Conservation (phyloP, 2,797 vertebrate genomes). For the Pteronotus mesoamericanus region DNA sequence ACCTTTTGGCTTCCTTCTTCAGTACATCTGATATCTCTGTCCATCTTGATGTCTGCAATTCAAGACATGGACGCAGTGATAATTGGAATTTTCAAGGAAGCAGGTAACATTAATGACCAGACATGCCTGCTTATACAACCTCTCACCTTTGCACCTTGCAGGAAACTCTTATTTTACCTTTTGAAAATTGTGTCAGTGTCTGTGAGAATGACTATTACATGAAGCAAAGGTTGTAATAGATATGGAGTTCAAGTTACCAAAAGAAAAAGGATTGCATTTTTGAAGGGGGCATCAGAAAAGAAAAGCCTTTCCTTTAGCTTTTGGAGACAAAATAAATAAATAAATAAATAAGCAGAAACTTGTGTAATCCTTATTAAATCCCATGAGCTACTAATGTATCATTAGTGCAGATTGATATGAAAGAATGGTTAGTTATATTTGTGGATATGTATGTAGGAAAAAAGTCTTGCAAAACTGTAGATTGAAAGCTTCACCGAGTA, state of each 20-base stretch:
- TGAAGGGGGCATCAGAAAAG: background rate
- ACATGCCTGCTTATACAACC: background rate
- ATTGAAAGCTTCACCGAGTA: background rate
- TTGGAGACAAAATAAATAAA: background rate
- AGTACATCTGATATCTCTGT: background rate
- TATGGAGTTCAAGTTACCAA: background rate
- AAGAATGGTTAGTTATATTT: background rate
- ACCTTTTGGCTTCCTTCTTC: background rate
- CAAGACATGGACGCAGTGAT: background rate
- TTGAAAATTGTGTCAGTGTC: background rate
- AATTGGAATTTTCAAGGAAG: slow-evolving; percentile 35
- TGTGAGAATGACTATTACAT: background rate
- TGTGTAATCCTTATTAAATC: background rate
- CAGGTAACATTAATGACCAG: background rate
- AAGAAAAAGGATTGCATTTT: background rate
- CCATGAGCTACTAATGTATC: background rate
- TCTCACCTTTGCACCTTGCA: background rate
- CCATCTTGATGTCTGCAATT: background rate
- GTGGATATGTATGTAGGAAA: background rate
- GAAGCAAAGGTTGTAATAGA: background rate
- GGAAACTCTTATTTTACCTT: slow-evolving; percentile 14
- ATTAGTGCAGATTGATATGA: background rate
- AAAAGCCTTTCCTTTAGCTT: background rate
- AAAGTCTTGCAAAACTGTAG: background rate
- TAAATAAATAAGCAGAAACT: background rate